Evolutionary conservation across 2,113 vertebrate genomes (phyloP).

Genomic region (Malurus elegans): DNA sequence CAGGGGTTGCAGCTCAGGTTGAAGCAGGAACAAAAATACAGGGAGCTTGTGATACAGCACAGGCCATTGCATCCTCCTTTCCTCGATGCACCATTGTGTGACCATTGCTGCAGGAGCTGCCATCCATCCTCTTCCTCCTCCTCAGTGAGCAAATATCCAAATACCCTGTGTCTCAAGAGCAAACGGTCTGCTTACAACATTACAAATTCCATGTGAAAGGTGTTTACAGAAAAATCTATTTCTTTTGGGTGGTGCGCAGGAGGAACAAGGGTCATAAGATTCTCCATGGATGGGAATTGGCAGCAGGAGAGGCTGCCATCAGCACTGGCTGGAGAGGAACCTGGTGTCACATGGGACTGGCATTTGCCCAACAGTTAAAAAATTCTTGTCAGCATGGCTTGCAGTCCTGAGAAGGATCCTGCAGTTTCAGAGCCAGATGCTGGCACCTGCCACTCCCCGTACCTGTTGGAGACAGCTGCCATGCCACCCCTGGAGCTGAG

Average conservation of each 20-base stretch:
- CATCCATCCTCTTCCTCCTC: not conserved
- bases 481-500: accelerated
- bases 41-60: not conserved
- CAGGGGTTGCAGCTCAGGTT: accelerated
- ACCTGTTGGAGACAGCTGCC: accelerated
- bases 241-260: accelerated
- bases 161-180: accelerated
- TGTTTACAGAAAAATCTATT: not conserved
- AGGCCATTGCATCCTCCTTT: accelerated
- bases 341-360: not conserved
- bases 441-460: accelerated
- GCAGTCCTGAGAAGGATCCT: not conserved
- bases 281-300: accelerated
- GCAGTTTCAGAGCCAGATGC: not conserved
- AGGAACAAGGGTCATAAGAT: not conserved
- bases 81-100: accelerated
- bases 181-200: not conserved
- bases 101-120: not conserved
- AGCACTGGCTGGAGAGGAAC: not conserved
- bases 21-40: not conserved
- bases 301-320: not conserved
- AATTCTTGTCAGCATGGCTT: not conserved
- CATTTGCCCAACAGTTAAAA: not conserved
- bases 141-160: not conserved
- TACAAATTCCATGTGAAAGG: not conserved